Evolutionary conservation across 2,113 vertebrate genomes (phyloP), one percentile per base, ranked within the genome.

Genomic region (Archilochus colubris): DNA sequence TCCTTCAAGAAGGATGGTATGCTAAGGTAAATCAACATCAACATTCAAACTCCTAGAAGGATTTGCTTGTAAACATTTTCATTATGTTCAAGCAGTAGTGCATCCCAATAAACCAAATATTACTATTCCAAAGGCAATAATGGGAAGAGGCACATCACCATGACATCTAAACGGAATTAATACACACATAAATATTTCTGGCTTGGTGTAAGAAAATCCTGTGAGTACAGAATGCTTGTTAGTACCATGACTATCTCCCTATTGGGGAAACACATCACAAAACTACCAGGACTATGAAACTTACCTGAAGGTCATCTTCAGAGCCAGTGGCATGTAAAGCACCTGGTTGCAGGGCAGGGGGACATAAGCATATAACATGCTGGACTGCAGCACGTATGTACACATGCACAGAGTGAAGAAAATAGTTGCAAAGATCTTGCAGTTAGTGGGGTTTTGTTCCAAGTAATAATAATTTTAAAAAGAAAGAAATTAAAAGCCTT

Each of bases 341-440:
- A 27, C 25, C 14, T 14, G 4, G 2, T 0, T n/a, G 28, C 18
- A 61, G 20, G 25, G 15, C 44, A 69, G 51, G 13, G 13, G 10
- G n/a, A 15, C 6, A 1, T 1, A 50, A 88, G 7, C 0, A 5
- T 33, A 33, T 20, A 1, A 0, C 20, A n/a, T 24, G 12, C 36
- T 33, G 30, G 20, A 9, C 4, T 38, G 20, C 10, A 46, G 7
- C 38, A 58, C 1, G 0, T 10, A 28, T 4, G 14, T 10, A 18
- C 16, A 38, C 12, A 30, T 12, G 43, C 22, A 31, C 24, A 66
- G 6, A 1, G 6, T 0, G 6, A 79, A 20, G 10, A 83, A 30
- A 76, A 33, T 0, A 38, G 14, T 5, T 19, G 7, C 58, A 68
- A 31, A 62, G 36, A 61, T 51, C 36, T 4, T 30, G 16, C 25